Evolutionary conservation across 2,797 vertebrate species (phyloP).

Genomic region (Enteromius fasciolatus): DNA sequence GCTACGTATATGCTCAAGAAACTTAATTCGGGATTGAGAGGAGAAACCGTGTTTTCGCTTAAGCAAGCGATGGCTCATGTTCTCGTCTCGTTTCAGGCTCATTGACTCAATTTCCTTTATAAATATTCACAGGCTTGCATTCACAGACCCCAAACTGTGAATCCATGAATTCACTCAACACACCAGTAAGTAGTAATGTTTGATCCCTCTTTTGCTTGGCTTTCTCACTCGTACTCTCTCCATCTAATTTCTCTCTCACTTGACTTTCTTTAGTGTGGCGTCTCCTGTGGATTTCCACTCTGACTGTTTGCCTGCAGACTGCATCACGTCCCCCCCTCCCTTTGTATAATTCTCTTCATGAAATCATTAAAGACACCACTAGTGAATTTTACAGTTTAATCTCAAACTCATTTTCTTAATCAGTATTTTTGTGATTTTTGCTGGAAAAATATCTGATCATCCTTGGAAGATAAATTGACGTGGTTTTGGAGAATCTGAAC

Average conservation of each 20-base stretch:
- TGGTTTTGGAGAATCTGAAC: background rate
- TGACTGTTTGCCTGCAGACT: conserved; percentile 61
- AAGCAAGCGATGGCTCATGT: background rate
- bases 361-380: conserved; percentile 6
- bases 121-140: conserved; percentile 49
- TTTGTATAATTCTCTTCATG: conserved; percentile 56
- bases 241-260: conserved; percentile 41
- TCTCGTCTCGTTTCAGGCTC: background rate
- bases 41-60: background rate
- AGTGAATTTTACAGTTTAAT: background rate
- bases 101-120: conserved; percentile 13
- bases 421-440: conserved; percentile 5
- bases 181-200: conserved; percentile 21
- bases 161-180: conserved; percentile 38
- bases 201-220: conserved; percentile 39
- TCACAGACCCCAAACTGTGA: conserved; percentile 40
- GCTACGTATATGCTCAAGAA: background rate
- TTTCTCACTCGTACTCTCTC: background rate
- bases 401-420: background rate
- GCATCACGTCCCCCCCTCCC: conserved; percentile 54
- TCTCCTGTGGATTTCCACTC: conserved; percentile 59
- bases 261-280: conserved; percentile 14
- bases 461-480: background rate
- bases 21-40: background rate
- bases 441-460: background rate